Percentiles rank a stretch among this genome's conserved stretches.
These are phyloP conservation scores for Corythornis vintsioides DNA, from an alignment of 2,113 vertebrate genomes.

Conservation along the genomic window DNA sequence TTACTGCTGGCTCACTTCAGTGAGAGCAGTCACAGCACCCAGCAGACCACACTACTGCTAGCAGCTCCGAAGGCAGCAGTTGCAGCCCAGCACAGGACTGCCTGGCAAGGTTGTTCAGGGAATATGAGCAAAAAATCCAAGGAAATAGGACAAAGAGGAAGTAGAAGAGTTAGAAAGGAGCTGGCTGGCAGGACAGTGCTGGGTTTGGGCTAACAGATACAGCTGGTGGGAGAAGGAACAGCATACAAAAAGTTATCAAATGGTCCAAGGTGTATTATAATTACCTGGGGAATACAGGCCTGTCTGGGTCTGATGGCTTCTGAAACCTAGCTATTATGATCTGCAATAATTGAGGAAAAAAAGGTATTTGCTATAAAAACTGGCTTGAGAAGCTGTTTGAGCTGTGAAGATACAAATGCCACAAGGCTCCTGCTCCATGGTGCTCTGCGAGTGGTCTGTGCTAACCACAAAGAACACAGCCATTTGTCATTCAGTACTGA, in stretches of 20 bases:
- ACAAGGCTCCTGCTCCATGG: neutral
- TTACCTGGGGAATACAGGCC: neutral
- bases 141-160: neutral
- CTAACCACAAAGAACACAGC: neutral
- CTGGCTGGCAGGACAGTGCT: neutral
- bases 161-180: neutral
- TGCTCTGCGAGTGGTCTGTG: neutral
- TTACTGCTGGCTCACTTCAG: too few species aligned
- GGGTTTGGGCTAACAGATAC: neutral
- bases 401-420: neutral
- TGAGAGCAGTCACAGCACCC: neutral
- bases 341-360: neutral
- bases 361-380: neutral
- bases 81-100: neutral
- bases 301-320: neutral
- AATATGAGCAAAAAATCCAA: neutral
- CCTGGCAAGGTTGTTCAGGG: neutral
- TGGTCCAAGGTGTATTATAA: neutral
- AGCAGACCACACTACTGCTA: neutral
- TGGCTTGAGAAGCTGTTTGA: neutral
- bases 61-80: rapidly evolving
- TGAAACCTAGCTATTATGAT: neutral
- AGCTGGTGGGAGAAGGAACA: neutral
- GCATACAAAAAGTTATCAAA: neutral
- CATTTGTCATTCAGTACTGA: neutral